Base-by-base conservation (phyloP, 2,888 invertebrate species). In the Lepas anatifera region DNA sequence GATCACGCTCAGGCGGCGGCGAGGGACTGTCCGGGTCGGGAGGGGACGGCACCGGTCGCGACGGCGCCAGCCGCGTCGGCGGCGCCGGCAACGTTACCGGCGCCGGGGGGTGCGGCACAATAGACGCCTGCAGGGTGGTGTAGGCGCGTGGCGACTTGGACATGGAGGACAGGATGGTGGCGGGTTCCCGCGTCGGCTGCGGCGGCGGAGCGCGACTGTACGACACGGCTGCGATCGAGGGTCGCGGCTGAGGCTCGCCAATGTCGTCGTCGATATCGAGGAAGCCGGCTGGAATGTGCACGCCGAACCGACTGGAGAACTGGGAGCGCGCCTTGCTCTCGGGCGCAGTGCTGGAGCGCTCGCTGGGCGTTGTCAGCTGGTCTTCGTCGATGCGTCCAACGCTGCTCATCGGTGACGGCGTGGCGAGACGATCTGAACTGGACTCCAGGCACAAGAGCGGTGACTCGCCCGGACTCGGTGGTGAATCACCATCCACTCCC, bases 271-370 rank as follows among this genome's bases (percentile, higher is more conserved):
- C 66, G 13, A 39, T 27, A 27, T 66, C 66, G 25, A 66, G 66
- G 39, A 66, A 66, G 25, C 66, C 37, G 58, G 66, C 66, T n/a
- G 66, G 66, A 13, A 66, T 66, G 39, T 66, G 66, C 39, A 66
- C 66, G 4, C 66, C 66, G 39, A 39, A 66, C 25, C 39, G 39
- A 22, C 39, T 66, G 39, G 66, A 66, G 39, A 66, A 66, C 39
- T 66, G 66, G 4, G 66, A 39, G 66, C 66, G 66, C 39, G 37
- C 39, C 25, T 39, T 39, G 37, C 10, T 25, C 27, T 37, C 66
- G 0, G 66, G 66, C 39, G 66, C 39, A 25, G 66, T 39, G 39
- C 66, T 39, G 66, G 66, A 39, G 27, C 66, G 37, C 39, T 66
- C 66, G 25, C 35, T 16, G 22, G 16, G 22, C 29, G 37, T 22